Conservation (phyloP, 2,888 invertebrate genomes). For the Tenthredo distinguenda region DNA sequence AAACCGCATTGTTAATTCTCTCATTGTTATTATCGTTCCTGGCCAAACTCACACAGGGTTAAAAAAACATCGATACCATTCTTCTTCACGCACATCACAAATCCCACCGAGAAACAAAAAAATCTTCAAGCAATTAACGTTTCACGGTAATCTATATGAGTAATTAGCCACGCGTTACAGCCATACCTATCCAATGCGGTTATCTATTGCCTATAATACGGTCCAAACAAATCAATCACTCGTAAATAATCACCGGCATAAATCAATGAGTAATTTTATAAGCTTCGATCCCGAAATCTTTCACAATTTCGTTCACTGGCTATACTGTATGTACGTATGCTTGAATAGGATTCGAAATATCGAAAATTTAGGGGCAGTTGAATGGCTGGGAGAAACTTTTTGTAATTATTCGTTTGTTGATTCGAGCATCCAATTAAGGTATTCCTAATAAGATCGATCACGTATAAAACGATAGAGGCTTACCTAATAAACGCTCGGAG, state of each 20-base stretch:
- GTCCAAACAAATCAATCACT: neutral
- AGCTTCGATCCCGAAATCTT: neutral
- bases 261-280: conserved; percentile 1
- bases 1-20: conserved; percentile 23
- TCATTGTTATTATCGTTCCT: conserved; percentile 14
- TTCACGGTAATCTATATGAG: neutral
- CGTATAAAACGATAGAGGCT: conserved; percentile 1
- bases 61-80: conserved; percentile 10
- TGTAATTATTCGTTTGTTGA: neutral
- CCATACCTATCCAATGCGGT: neutral
- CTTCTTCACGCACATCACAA: neutral
- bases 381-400: neutral
- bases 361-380: neutral
- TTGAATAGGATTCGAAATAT: neutral
- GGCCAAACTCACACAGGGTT: neutral
- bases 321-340: neutral
- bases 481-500: conserved; percentile 1
- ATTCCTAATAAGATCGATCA: conserved; percentile 22
- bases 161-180: conserved; percentile 4
- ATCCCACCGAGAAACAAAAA: neutral
- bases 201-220: neutral
- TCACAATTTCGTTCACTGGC: neutral
- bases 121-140: neutral
- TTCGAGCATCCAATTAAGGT: conserved; percentile 6
- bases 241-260: neutral